Evolutionary conservation across 37 sponge, comb jelly and placozoan species (phyloP), one percentile per base, ranked within the genome.

Genomic region (Oopsacas minuta): DNA sequence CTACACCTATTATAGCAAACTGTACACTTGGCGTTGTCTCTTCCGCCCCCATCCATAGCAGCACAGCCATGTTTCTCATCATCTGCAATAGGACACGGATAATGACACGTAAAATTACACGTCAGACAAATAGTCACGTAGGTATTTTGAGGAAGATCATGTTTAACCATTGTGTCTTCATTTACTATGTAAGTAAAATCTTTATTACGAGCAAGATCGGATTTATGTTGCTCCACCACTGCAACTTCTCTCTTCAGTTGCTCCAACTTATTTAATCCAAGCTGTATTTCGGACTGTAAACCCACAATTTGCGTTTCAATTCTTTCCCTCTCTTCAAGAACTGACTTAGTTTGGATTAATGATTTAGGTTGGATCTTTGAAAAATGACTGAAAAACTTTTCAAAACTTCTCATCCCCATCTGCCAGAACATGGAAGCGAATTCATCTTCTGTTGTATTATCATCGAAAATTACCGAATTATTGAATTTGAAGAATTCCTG

Each of bases 61-160:
- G 83, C 1, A 52, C 94, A 93, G 0, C 42, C 85, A 37, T 17
- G 84, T 53, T 89, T 91, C 7, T 32, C 52, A 37, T 93, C 91
- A 37, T 89, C 52, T 51, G 85, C 37, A 83, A 81, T 36, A 0
- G 36, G 39, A 82, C 94, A 93, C 1, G 23, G 23, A 23, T 84
- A 5, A 82, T 93, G 94, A 69, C 94, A 93, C 17, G 94, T 93
- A 37, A 35, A 82, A 82, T 93, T 86, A 38, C 94, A 93, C 0
- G 20, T 87, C 15, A 85, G 38, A 38, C 94, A 93, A 83, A 89
- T 93, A 39, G 91, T 93, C 17, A 84, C 88, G 83, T 86, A 91
- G 8, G 82, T 49, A n/a, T n/a, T n/a, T 51, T 90, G 84, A 28
- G 82, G 38, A 38, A 91, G 38, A 30, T 53, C 83, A 25, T 81